Evolutionary conservation across 1,140 invertebrate species (phyloP).

Genomic region (Drosophila ogumai): DNA sequence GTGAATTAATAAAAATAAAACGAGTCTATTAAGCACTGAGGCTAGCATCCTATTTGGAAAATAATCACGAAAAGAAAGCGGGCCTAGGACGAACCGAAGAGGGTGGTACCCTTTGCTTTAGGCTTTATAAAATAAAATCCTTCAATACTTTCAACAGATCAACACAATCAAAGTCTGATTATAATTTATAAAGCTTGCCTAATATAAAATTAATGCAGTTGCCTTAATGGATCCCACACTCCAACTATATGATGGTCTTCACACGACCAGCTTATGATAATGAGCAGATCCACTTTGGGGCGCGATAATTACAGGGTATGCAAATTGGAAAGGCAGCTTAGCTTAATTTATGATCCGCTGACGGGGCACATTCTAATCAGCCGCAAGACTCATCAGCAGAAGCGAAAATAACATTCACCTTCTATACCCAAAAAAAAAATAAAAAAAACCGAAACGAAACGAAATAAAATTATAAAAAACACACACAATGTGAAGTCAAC

Average conservation of each 20-base stretch:
- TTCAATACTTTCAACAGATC: neutral
- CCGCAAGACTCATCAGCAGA: conserved; percentile 45
- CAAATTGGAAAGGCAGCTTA: conserved; percentile 66
- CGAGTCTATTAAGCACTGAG: neutral
- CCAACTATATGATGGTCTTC: neutral
- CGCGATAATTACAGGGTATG: conserved; percentile 52
- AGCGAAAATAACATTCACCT: conserved; percentile 56
- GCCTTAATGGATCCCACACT: conserved; percentile 11
- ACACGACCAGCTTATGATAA: conserved; percentile 11
- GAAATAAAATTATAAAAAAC: conserved; percentile 11
- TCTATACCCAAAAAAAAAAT: conserved; percentile 42
- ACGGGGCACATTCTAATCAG: conserved; percentile 74
- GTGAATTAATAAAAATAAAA: conserved; percentile 15
- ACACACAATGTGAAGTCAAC: conserved; percentile 19
- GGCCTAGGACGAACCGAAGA: neutral
- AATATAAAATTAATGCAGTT: conserved; percentile 12
- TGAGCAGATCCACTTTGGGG: conserved; percentile 18
- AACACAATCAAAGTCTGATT: neutral
- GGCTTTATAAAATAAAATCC: neutral
- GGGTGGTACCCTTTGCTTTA: neutral
- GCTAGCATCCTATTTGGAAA: conserved; percentile 31
- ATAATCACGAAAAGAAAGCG: conserved; percentile 33
- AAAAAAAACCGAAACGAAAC: neutral
- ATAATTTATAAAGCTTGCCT: neutral
- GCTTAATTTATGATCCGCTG: conserved; percentile 63